These are phyloP conservation scores for Lasioglossum leucozonium DNA, from an alignment of 2,888 invertebrate species.

Conservation along the genomic window DNA sequence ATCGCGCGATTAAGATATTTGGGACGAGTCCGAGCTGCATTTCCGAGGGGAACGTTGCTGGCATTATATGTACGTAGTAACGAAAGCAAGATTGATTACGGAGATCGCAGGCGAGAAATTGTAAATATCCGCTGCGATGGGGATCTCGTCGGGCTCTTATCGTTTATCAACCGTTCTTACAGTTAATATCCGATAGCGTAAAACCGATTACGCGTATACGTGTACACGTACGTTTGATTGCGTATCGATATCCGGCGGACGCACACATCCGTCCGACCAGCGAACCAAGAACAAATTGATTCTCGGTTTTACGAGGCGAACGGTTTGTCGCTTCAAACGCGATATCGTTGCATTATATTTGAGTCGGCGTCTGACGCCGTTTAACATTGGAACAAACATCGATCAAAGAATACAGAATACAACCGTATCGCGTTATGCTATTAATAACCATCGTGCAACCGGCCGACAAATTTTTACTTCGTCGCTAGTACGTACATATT, in stretches of 20 bases:
- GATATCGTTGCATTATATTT: slow-evolving; percentile 14
- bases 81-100: slow-evolving; percentile 10
- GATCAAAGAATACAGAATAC: slow-evolving; percentile 32
- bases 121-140: not conserved
- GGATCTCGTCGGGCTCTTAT: slow-evolving; percentile 20
- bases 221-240: not conserved
- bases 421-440: slow-evolving; percentile 54
- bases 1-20: slow-evolving; percentile 1
- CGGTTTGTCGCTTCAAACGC: not conserved
- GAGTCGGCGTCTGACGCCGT: slow-evolving; percentile 22
- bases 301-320: not conserved
- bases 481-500: not conserved
- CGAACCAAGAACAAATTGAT: not conserved
- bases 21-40: not conserved
- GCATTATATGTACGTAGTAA: not conserved
- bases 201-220: not conserved
- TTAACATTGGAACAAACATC: slow-evolving; percentile 39
- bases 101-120: not conserved
- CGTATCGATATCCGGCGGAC: not conserved
- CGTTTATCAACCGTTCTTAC: slow-evolving; percentile 30
- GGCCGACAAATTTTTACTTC: slow-evolving; percentile 32
- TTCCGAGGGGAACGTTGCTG: not conserved
- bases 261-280: not conserved
- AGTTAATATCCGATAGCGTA: slow-evolving; percentile 8
- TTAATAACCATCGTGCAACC: slow-evolving; percentile 58